Base-by-base conservation (phyloP, 2,888 invertebrate species). In the Oscheius onirici region DNA sequence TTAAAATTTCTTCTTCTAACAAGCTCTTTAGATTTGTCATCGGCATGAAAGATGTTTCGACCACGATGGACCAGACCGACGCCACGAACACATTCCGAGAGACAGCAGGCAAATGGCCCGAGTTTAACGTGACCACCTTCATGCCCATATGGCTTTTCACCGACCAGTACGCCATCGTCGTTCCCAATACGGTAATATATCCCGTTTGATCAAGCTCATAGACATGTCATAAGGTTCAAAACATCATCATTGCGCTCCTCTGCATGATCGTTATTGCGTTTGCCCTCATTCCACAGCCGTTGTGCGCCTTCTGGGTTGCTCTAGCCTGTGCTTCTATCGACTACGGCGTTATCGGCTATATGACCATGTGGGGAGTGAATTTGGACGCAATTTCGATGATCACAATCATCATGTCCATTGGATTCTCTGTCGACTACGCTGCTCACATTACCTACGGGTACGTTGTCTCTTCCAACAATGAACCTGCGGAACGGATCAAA, bases 221-320 rank as follows among this genome's bases (percentile, higher is more conserved):
- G 28, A 26, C 22, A n/a, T 26, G 22, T 24, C 8, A 44, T 22
- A 28, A 65, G 71, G 44, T 74, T 10, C 87, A 88, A 74, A 86
- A 87, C 74, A 87, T 87, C 52, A 72, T 78, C 55, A 84, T 84
- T 46, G 84, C 84, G 8, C 74, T 84, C 15, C 20, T 74, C 2
- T 93, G 94, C 82, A 96, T 96, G 95, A 94, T 95, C 93, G 90
- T 94, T 68, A 94, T 95, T 54, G 94, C 95, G 0, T 93, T 95
- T 86, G 91, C 95, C 76, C 94, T 96, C 88, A 95, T 96, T 66
- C 96, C 96, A 0, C 79, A 95, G 87, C 91, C 94, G 3, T 89
- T 94, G 26, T 95, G 95, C 88, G 94, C 94, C 0, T 89, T 96
- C 6, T 96, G 95, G 95, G 95, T 96, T 0, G 95, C 95, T 3